Percentiles rank a stretch among this genome's conserved stretches.
phyloP scores from a whole-genome alignment of 2,888 invertebrate species.

The Mythimna lalbum region DNA sequence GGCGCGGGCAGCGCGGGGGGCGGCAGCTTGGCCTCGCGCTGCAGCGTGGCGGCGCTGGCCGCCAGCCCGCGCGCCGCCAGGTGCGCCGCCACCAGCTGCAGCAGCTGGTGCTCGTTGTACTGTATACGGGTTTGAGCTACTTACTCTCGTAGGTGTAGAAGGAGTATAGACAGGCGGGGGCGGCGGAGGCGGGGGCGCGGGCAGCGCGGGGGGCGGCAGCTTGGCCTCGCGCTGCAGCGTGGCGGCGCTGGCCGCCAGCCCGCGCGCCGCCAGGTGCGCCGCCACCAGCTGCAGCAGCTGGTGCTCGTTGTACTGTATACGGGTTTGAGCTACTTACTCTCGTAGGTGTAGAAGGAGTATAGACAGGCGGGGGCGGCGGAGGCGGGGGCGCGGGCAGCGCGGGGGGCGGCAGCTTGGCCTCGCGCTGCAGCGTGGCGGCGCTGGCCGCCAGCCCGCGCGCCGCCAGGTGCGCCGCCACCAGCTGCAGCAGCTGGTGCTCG shows the following conservation, averaged over 20 bases:
- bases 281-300: constrained; percentile 98
- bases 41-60: constrained; percentile 94
- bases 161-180: constrained; percentile 90
- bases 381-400: constrained; percentile 73
- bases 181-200: constrained; percentile 76
- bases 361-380: constrained; percentile 88
- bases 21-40: constrained; percentile 94
- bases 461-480: constrained; percentile 97
- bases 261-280: constrained; percentile 95
- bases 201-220: constrained; percentile 89
- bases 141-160: constrained; percentile 87
- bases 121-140: constrained; percentile 99
- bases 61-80: constrained; percentile 93
- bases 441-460: constrained; percentile 94
- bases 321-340: constrained; percentile 98
- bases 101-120: constrained; percentile 97
- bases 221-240: constrained; percentile 94
- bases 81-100: constrained; percentile 97
- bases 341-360: constrained; percentile 89
- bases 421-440: constrained; percentile 93
- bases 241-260: constrained; percentile 93
- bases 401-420: constrained; percentile 93
- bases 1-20: constrained; percentile 83
- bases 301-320: constrained; percentile 98
- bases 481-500: constrained; percentile 97